Evolutionary conservation across 35 echinoderm and acorn worm species (phyloP), one percentile per base, ranked within the genome.

Genomic region (Heliocidaris tuberculata): DNA sequence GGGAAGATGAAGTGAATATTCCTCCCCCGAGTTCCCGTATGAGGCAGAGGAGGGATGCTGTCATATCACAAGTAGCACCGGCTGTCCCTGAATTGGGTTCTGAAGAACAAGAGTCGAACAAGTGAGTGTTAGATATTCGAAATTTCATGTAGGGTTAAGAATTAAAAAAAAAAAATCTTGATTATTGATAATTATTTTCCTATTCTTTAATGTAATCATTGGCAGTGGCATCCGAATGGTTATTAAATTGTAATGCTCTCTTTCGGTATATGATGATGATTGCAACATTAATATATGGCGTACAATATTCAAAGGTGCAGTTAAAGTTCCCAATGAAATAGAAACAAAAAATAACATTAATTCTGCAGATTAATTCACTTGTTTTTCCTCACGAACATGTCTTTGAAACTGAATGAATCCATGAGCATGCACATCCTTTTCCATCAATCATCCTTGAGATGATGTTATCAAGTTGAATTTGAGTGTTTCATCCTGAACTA

Each of bases 51-150:
- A 15, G 95, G 54, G 95, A 92, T 47, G 95, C 95, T 35, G 95
- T 96, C 70, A 96, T 96, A 48, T 94, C 95, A 27, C 95, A 96
- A 30, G 35, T 96, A 5, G 92, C 95, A 49, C 78, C 95, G 21
- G 49, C 85, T 54, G 95, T 85, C 21, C 60, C 94, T 31, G 60
- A 71, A 13, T 85, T 86, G 13, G 92, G 48, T 31, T 88, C 52
- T 6, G 92, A 96, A 17, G 95, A 93, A 30, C 92, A 93, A 31
- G 93, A 59, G 17, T 86, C 29, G 92, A 59, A 92, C 93, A 94
- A 96, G 95, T 92, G n/a, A 56, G 48, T 35, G n/a, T 49, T 35
- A 35, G 21, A 86, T 29, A 21, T 29, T 86, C 21, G 1, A 86
- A 30, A 30, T 30, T 86, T 9, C 21, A 29, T 86, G 6, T 86